A percentile compares a stretch with the other conserved stretches of the same genome.
Conservation (phyloP, 2,797 vertebrate species). For the Cynopterus sphinx region DNA sequence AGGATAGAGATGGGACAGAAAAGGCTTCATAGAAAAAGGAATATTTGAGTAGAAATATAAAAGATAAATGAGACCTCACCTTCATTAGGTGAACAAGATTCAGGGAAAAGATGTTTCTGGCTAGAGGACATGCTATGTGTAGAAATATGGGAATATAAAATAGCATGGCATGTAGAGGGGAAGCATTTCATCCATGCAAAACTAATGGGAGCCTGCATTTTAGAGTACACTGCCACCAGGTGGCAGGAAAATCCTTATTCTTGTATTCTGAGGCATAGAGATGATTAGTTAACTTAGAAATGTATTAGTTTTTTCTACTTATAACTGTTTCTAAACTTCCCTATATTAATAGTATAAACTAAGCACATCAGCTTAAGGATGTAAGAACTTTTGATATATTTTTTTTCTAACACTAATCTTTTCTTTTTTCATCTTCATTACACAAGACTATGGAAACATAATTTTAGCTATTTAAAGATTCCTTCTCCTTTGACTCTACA, state of each 20-base stretch:
- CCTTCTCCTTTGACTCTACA: neutral
- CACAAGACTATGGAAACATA: neutral
- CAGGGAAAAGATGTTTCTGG: neutral
- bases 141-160: neutral
- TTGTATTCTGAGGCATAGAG: neutral
- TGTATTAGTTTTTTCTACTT: neutral
- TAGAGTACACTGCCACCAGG: constrained; percentile 42
- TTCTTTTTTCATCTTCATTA: neutral
- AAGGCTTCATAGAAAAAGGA: neutral
- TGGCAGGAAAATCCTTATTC: constrained; percentile 16
- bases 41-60: neutral
- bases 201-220: neutral
- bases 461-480: neutral
- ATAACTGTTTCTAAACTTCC: neutral
- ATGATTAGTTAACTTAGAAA: neutral
- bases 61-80: neutral
- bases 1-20: neutral
- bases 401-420: neutral
- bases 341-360: neutral
- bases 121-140: neutral
- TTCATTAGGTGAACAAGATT: neutral
- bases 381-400: neutral
- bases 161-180: neutral
- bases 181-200: neutral
- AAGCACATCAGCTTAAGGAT: neutral